Conservation (phyloP, 2,113 vertebrate genomes). For the Cromileptes altivelis region DNA sequence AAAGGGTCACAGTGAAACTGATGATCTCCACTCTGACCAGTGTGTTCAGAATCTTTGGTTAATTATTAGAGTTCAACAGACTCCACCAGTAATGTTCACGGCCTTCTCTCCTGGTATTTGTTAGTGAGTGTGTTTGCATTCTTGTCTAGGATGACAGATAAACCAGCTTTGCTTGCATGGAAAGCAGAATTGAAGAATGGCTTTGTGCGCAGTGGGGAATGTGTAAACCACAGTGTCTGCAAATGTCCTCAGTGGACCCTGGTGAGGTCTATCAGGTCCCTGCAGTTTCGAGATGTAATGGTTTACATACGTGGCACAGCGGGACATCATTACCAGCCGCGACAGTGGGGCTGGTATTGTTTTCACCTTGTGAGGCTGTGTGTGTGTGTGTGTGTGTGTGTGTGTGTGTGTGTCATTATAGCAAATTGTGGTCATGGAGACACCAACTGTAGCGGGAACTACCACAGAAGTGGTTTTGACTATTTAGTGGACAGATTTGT, state of each 20-base stretch:
- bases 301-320: slow-evolving; percentile 40
- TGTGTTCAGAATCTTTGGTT: slow-evolving; percentile 17
- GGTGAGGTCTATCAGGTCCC: slow-evolving; percentile 32
- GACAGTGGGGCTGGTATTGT: too few species aligned
- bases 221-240: slow-evolving; percentile 60
- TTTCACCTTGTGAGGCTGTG: too few species aligned
- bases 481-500: too few species aligned
- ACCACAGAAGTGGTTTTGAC: too few species aligned
- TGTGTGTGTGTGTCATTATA: too few species aligned
- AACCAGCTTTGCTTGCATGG: slow-evolving; percentile 56
- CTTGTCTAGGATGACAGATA: slow-evolving; percentile 70
- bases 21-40: slow-evolving; percentile 25
- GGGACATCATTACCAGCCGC: slow-evolving; percentile 12
- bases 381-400: too few species aligned
- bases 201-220: slow-evolving; percentile 60
- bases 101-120: slow-evolving; percentile 60
- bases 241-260: slow-evolving; percentile 62
- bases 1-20: slow-evolving; percentile 1
- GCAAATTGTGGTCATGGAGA: too few species aligned
- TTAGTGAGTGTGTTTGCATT: slow-evolving; percentile 71
- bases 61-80: slow-evolving; percentile 47
- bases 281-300: slow-evolving; percentile 51
- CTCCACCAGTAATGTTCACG: slow-evolving; percentile 28
- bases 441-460: too few species aligned
- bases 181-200: slow-evolving; percentile 58